Evolutionary conservation across 1,140 invertebrate genomes (phyloP), one percentile per base, ranked within the genome.

Genomic region (Aleiodes sp.): DNA sequence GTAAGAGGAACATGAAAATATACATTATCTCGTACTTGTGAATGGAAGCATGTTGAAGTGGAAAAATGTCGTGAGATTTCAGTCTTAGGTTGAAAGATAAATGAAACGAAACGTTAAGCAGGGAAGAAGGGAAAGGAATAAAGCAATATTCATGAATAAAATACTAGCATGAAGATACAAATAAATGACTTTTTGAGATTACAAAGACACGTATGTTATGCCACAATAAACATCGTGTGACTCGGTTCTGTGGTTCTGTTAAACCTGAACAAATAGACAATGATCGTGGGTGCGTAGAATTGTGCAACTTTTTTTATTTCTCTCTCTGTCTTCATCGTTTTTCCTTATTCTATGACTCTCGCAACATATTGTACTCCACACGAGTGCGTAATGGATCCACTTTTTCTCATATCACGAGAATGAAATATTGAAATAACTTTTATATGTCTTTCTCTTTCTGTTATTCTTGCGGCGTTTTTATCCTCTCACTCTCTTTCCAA

Each of bases 231-330:
- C 46, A 52, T 24, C 46, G 46, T 52, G 46, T 10, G 46, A 52
- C 19, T 43, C n/a, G 21, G 16, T 21, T 52, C 21, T 9, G 46
- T 52, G 2, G 19, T 8, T 43, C 39, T 52, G 26, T 16, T 52
- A 52, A 52, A 24, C 10, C 6, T 6, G 26, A 46, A 39, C 14
- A 12, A 24, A 52, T 24, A 24, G 46, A 52, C 46, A 9, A 52
- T 52, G 46, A 24, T 52, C 46, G 46, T 24, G 46, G 46, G 46
- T 52, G 46, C 21, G 46, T 24, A 52, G 16, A 52, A 52, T 52
- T 52, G 46, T 52, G 46, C 46, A 52, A 52, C 21, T 46, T 52
- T 52, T 52, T 52, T 52, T 52, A 52, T 52, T 52, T 52, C 46
- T 52, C n/a, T 46, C 46, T 24, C 21, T 16, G 9, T 52, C 26